A percentile compares a stretch with the other conserved stretches of the same genome.
These are phyloP conservation scores for Pipistrellus pipistrellus DNA, from an alignment of 2,797 vertebrate genomes.

Conservation along the genomic window DNA sequence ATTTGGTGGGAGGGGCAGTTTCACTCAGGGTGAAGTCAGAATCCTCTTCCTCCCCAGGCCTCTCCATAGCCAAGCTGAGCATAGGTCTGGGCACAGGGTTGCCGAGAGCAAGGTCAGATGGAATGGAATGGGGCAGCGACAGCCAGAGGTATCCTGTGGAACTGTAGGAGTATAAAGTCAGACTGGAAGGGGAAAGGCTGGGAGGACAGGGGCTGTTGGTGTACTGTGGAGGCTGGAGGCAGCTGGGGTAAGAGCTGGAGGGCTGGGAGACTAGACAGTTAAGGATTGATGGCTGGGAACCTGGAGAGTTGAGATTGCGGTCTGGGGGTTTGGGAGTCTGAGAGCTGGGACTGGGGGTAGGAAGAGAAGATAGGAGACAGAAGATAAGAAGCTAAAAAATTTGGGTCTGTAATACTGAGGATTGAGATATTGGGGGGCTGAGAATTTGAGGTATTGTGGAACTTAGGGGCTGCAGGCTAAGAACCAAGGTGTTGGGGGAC, in stretches of 20 bases:
- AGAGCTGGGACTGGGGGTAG: background rate
- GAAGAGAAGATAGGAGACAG: background rate
- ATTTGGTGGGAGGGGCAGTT: background rate
- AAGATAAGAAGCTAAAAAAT: background rate
- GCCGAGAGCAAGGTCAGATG: background rate
- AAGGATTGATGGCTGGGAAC: background rate
- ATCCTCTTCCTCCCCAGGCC: background rate
- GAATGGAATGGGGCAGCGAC: background rate
- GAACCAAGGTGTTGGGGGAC: background rate
- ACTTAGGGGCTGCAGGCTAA: background rate
- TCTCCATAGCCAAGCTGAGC: background rate
- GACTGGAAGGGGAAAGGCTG: background rate
- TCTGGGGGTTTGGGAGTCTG: background rate
- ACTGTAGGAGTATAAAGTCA: background rate
- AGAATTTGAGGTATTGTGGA: background rate
- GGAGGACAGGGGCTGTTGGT: background rate
- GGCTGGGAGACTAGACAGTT: background rate
- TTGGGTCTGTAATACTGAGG: slow-evolving; percentile 14
- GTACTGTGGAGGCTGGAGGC: background rate
- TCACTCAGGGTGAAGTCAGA: background rate
- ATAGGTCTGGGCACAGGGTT: background rate
- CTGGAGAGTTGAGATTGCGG: background rate
- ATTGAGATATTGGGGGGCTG: background rate
- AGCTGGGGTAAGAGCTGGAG: background rate
- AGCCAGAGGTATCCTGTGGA: background rate